Conservation (phyloP, 2,113 vertebrate genomes). For the Nycticorax nycticorax region DNA sequence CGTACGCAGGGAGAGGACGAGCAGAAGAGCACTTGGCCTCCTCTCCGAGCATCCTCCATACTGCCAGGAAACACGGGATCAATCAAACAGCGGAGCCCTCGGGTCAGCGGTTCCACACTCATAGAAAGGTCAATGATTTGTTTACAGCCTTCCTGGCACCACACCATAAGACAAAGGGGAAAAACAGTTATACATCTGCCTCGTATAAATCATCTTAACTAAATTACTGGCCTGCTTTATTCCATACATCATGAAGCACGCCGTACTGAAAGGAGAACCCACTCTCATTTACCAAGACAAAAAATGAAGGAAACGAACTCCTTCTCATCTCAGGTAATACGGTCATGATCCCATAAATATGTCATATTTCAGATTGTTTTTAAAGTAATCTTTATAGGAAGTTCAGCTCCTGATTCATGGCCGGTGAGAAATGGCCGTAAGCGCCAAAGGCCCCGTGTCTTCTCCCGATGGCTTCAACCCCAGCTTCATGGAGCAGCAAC, state of each 20-base stretch:
- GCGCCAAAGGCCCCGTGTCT: not conserved
- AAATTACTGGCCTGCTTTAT: not conserved
- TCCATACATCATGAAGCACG: not conserved
- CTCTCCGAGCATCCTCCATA: not conserved
- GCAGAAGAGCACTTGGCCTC: not conserved
- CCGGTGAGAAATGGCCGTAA: rapidly evolving
- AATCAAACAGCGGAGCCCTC: not conserved
- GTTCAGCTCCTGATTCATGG: not conserved
- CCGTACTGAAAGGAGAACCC: not conserved
- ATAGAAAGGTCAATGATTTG: conserved; percentile 22
- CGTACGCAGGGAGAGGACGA: rapidly evolving
- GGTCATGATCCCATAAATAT: conserved; percentile 9
- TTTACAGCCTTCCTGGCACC: conserved; percentile 54
- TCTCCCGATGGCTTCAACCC: not conserved
- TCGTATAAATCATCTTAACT: conserved; percentile 21
- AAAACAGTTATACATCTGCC: not conserved
- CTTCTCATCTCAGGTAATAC: not conserved
- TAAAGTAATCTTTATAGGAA: conserved; percentile 9
- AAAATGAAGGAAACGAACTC: not conserved
- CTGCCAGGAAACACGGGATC: not conserved
- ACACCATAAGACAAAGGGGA: not conserved
- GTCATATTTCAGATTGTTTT: conserved; percentile 7
- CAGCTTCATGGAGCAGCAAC: not conserved
- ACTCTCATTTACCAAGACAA: not conserved
- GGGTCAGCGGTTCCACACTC: not conserved